Percentiles rank a stretch among this genome's conserved stretches.
Conservation (phyloP, 2,888 invertebrate genomes). For the Drosophila birchii region DNA sequence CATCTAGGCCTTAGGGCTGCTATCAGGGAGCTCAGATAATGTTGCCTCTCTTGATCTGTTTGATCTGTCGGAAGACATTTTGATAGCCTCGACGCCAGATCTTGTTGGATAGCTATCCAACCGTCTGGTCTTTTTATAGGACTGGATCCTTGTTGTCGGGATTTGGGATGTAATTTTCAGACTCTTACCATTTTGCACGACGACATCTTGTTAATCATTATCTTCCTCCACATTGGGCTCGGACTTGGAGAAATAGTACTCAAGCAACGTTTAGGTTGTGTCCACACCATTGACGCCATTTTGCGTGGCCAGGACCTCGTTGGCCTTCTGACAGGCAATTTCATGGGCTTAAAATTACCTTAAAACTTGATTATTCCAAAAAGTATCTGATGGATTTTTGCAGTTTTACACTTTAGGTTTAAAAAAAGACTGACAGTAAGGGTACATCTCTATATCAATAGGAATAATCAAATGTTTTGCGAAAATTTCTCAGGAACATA, state of each 20-base stretch:
- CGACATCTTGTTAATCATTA: slow-evolving; percentile 84
- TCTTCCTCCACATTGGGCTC: slow-evolving; percentile 86
- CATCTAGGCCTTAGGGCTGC: slow-evolving; percentile 82
- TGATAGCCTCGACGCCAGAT: slow-evolving; percentile 89
- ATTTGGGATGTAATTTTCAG: slow-evolving; percentile 76
- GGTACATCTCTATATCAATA: too few relatives aligned
- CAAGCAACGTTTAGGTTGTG: slow-evolving; percentile 88
- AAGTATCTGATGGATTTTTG: too few relatives aligned
- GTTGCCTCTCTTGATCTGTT: slow-evolving; percentile 85
- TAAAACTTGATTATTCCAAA: too few relatives aligned
- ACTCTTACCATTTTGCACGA: slow-evolving; percentile 83
- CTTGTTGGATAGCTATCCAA: slow-evolving; percentile 89
- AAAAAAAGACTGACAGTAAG: too few relatives aligned
- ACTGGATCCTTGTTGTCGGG: slow-evolving; percentile 88
- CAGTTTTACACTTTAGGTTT: too few relatives aligned
- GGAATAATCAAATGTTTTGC: too few relatives aligned
- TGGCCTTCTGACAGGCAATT: slow-evolving; percentile 90
- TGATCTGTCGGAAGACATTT: slow-evolving; percentile 88
- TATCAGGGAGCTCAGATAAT: slow-evolving; percentile 85
- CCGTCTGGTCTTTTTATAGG: slow-evolving; percentile 89
- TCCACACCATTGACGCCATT: slow-evolving; percentile 89
- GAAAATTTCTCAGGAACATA: too few relatives aligned
- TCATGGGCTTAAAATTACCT: too few relatives aligned
- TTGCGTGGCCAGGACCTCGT: slow-evolving; percentile 88
- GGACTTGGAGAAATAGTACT: slow-evolving; percentile 89